Evolutionary conservation across 92 coral and sea anemone genomes (phyloP).

Genomic region (Desmophyllum pertusum): DNA sequence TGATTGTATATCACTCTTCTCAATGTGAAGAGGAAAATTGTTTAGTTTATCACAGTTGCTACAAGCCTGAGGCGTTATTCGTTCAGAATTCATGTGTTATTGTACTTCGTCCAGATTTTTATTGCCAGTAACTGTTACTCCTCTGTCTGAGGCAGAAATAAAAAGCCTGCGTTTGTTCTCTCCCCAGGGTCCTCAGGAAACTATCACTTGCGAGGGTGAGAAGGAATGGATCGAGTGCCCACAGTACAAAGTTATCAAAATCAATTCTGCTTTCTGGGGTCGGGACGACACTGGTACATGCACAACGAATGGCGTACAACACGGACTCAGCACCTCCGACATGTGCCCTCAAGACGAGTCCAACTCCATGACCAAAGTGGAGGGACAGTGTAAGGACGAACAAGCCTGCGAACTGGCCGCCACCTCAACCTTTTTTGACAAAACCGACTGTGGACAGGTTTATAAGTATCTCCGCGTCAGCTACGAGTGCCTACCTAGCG

Average conservation of each 20-base stretch:
- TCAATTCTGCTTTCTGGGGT: constrained; percentile 89
- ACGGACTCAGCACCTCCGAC: constrained; percentile 71
- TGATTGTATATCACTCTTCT: no score
- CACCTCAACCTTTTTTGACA: constrained; percentile 84
- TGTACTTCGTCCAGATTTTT: neutral
- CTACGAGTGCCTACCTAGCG: constrained; percentile 87
- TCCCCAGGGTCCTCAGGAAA: constrained; percentile 65
- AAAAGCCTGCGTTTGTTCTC: neutral
- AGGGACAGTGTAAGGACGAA: constrained; percentile 84
- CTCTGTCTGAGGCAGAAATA: neutral
- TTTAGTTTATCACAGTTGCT: no score
- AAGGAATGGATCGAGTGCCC: constrained; percentile 93
- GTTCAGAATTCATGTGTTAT: neutral
- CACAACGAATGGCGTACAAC: constrained; percentile 79
- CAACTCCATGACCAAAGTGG: constrained; percentile 78
- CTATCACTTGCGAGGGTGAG: constrained; percentile 88
- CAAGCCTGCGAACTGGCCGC: constrained; percentile 90
- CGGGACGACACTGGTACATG: constrained; percentile 84
- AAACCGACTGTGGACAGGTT: constrained; percentile 81
- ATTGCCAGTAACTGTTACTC: neutral
- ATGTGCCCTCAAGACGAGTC: constrained; percentile 94
- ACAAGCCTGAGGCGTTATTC: neutral
- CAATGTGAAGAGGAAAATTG: neutral
- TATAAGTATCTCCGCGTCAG: constrained; percentile 80
- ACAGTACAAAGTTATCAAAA: constrained; percentile 73